Evolutionary conservation across 2,113 vertebrate species (phyloP).

Genomic region (Ctenodactylus gundi): DNA sequence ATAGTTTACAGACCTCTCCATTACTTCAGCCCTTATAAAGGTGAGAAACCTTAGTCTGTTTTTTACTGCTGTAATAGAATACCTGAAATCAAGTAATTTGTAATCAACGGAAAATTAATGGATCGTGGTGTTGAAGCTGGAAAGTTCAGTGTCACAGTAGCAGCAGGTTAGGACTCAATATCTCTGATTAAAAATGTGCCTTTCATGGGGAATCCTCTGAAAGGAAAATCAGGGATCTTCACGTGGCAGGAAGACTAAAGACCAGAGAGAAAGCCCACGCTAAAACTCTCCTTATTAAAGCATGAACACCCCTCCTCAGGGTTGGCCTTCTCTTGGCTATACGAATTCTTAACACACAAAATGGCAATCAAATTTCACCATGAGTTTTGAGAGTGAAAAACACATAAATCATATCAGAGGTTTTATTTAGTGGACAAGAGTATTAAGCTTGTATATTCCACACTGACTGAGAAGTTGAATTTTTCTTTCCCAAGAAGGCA

Average conservation of each 20-base stretch:
- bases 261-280: too few species aligned
- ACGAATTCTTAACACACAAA: not conserved
- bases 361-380: not conserved
- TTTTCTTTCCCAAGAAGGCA: not conserved
- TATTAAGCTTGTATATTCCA: not conserved
- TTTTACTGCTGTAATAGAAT: not conserved
- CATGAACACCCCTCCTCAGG: not conserved
- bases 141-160: too few species aligned
- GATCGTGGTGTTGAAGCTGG: not conserved
- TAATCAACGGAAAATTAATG: not conserved
- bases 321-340: too few species aligned
- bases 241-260: too few species aligned
- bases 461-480: not conserved
- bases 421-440: not conserved
- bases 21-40: not conserved
- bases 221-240: accelerated
- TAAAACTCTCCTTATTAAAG: not conserved
- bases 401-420: not conserved
- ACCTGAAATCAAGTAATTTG: not conserved
- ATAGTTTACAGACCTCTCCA: not conserved
- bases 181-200: not conserved
- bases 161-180: not conserved
- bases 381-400: not conserved
- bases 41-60: not conserved
- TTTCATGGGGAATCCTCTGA: not conserved